Percentiles rank a stretch among this genome's conserved stretches.
phyloP scores from a whole-genome alignment of 2,888 invertebrate species.

The Spisula solida region DNA sequence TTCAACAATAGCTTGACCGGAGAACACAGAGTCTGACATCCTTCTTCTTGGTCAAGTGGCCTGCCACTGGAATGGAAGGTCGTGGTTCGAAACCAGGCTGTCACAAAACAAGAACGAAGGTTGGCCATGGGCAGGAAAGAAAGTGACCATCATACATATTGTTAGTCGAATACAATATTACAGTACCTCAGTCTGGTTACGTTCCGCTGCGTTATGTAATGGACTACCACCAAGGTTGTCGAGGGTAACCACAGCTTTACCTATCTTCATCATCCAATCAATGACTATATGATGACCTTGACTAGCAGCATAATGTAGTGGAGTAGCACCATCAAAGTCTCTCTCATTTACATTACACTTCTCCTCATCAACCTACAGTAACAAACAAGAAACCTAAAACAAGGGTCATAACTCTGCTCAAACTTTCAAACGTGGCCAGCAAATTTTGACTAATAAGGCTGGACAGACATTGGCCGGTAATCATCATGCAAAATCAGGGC shows the following conservation, averaged over 20 bases:
- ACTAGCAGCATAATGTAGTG: conserved; percentile 95
- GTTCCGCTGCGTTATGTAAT: conserved; percentile 96
- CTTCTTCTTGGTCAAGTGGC: too few relatives aligned
- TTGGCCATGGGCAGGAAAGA: too few relatives aligned
- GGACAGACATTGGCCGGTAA: too few relatives aligned
- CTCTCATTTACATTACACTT: conserved; percentile 94
- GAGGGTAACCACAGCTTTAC: conserved; percentile 93
- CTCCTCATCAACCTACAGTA: conserved; percentile 91
- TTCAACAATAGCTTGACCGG: too few relatives aligned
- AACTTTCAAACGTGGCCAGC: neutral
- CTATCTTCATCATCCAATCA: conserved; percentile 94
- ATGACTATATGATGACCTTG: conserved; percentile 92
- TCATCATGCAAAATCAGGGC: too few relatives aligned
- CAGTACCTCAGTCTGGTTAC: conserved; percentile 94
- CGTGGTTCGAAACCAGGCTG: too few relatives aligned
- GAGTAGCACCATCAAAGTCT: conserved; percentile 96
- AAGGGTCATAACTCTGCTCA: neutral
- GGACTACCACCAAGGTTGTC: conserved; percentile 96
- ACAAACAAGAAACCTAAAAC: neutral
- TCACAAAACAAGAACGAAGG: too few relatives aligned
- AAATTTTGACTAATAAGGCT: neutral
- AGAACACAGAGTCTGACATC: too few relatives aligned
- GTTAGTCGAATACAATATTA: too few relatives aligned
- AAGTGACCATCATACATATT: too few relatives aligned
- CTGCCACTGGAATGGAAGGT: too few relatives aligned